Conservation (phyloP, 2,113 vertebrate species). For the Podarcis raffonei region DNA sequence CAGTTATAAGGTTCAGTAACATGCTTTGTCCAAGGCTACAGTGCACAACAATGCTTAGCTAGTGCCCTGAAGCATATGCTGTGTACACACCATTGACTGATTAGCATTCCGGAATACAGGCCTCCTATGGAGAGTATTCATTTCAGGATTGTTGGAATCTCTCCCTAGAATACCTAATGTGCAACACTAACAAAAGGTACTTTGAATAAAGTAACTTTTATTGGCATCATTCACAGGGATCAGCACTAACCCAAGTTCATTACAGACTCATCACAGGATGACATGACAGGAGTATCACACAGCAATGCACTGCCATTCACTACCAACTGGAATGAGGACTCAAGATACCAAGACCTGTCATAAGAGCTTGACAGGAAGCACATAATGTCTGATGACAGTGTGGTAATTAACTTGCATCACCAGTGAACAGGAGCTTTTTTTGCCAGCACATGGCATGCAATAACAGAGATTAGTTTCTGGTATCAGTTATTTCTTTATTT, state of each 20-base stretch:
- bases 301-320: conserved; percentile 17
- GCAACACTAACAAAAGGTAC: conserved; percentile 53
- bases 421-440: neutral
- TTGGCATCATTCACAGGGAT: conserved; percentile 45
- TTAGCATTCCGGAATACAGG: conserved; percentile 26
- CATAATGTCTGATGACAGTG: conserved; percentile 34
- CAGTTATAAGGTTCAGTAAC: neutral
- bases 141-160: conserved; percentile 17
- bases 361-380: conserved; percentile 34
- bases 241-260: conserved; percentile 40
- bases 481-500: conserved; percentile 37
- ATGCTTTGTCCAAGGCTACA: conserved; percentile 13
- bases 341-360: conserved; percentile 38
- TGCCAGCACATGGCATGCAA: neutral
- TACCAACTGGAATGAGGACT: conserved; percentile 42
- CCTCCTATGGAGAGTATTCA: conserved; percentile 57
- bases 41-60: neutral
- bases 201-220: conserved; percentile 49
- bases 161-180: conserved; percentile 27
- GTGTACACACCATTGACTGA: neutral
- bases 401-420: conserved; percentile 47
- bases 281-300: conserved; percentile 44
- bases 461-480: conserved; percentile 36
- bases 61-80: neutral
- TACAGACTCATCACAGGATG: conserved; percentile 35